A percentile compares a stretch with the other conserved stretches of the same genome.
These are phyloP conservation scores for Dolichopus griseipennis DNA, from an alignment of 2,888 invertebrate species.

Conservation along the genomic window DNA sequence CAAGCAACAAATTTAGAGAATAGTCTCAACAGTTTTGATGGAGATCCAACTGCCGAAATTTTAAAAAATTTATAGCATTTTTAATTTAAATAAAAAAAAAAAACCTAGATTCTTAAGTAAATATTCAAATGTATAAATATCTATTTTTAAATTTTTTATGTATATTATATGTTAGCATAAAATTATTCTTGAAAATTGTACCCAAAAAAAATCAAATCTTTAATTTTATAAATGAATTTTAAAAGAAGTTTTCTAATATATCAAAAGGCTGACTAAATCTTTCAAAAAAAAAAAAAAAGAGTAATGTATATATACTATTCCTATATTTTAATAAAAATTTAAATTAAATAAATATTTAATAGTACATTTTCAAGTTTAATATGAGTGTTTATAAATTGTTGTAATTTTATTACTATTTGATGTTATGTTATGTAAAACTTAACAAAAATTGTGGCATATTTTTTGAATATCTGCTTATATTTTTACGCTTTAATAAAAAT, in stretches of 20 bases:
- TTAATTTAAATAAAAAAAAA: neutral
- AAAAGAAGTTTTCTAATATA: too few species aligned
- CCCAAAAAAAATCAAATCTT: neutral
- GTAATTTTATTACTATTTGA: neutral
- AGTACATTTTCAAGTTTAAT: neutral
- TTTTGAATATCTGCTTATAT: constrained; percentile 1
- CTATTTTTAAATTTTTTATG: neutral
- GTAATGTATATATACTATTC: too few species aligned
- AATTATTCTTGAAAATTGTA: neutral
- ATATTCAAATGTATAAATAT: neutral
- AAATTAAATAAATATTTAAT: neutral
- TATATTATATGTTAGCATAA: neutral
- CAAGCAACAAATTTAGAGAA: constrained; percentile 1
- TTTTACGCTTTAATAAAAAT: constrained; percentile 6
- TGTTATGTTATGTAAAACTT: neutral
- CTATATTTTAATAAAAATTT: too few species aligned
- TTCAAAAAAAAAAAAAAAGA: too few species aligned
- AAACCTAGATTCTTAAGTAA: neutral
- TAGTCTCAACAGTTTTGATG: neutral
- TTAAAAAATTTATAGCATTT: constrained; percentile 6
- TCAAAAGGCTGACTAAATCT: too few species aligned
- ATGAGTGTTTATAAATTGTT: neutral
- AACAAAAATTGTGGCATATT: constrained; percentile 1
- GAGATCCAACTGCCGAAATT: neutral
- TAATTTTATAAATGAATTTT: too few species aligned